Evolutionary conservation across 2,797 vertebrate genomes (phyloP), one percentile per base, ranked within the genome.

Genomic region (Myotis findleyi): DNA sequence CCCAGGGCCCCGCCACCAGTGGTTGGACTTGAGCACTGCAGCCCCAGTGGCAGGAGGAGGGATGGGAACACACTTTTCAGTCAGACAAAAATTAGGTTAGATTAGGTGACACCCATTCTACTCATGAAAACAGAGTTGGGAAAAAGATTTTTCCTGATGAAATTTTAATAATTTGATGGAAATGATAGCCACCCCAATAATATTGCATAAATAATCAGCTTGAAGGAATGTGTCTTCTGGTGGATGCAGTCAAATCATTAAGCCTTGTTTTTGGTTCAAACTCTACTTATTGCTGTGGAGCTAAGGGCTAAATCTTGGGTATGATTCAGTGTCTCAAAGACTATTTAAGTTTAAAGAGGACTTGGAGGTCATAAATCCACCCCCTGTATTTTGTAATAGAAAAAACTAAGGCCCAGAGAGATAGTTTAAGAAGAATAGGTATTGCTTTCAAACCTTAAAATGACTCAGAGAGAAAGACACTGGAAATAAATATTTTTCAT

Each of bases 381-480:
- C 17, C 51, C 41, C 73, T 6, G 47, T n/a, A 53, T 92, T 95
- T 93, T 94, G 84, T 30, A 92, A 72, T 13, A 96, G 64, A 79
- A 36, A 73, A 96, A 92, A 81, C 36, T 51, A 75, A 81, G 53
- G 71, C 12, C 44, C 66, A 80, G 33, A 68, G 80, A 87, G 16
- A 64, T 21, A 86, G 36, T 66, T 93, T 75, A 79, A 91, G 73
- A 89, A 57, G 36, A 89, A 89, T 47, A 44, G 89, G 8, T 82
- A 76, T 89, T 96, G 87, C 76, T 81, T 87, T 92, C 69, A 77
- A 86, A 93, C 9, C 38, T 90, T 92, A 82, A 85, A 93, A 73
- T 86, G 88, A 92, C 33, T 90, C 93, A 84, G 75, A 80, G n/a
- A 71, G 55, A 85, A 95, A 93, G 36, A 76, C 41, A 79, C 25